Base-by-base conservation (phyloP, 2,113 vertebrate genomes). In the Dipodomys merriami region DNA sequence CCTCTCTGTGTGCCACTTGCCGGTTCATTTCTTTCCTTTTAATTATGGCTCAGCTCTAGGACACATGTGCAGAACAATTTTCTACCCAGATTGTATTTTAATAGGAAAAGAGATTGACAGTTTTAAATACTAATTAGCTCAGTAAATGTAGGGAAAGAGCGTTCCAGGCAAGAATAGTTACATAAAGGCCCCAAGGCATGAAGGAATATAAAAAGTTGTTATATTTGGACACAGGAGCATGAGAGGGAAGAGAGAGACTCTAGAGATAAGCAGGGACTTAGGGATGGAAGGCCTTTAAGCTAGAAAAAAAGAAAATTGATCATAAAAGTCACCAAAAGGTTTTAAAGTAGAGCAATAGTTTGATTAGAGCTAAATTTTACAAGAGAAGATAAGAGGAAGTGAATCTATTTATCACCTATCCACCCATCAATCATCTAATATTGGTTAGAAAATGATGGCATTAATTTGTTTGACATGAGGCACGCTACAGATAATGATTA, bases 111-210 rank as follows among this genome's bases (percentile, higher is more conserved):
- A 86, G 12, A 72, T 30, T 93, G 64, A 5, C 1, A 74, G 60
- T 15, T 94, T 84, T n/a, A 83, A 89, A 90, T 86, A 39, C n/a
- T 83, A 90, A 53, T 93, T 78, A 83, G 53, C n/a, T 46, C 95
- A 88, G 72, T 57, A 44, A 93, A 18, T 46, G 19, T 9, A 71
- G 30, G 29, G 57, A 80, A 68, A 87, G 9, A 60, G 35, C 13
- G 6, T 23, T 15, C 46, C 12, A 53, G 81, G 49, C 53, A 84
- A 77, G 4, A 86, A 86, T 35, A 33, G 39, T 69, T 76, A 20
- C 9, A 23, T 15, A 30, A 46, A 81, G 71, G 27, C 12, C 16
- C 62, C n/a, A 39, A 62, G 16, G 65, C 64, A 30, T 53, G 69
- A 83, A 88, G 78, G 78, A 93, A 91, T 69, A 78, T 29, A 49